Percentiles rank a stretch among this genome's conserved stretches.
phyloP scores from a whole-genome alignment of 2,797 vertebrate species.

The Lates japonicus region DNA sequence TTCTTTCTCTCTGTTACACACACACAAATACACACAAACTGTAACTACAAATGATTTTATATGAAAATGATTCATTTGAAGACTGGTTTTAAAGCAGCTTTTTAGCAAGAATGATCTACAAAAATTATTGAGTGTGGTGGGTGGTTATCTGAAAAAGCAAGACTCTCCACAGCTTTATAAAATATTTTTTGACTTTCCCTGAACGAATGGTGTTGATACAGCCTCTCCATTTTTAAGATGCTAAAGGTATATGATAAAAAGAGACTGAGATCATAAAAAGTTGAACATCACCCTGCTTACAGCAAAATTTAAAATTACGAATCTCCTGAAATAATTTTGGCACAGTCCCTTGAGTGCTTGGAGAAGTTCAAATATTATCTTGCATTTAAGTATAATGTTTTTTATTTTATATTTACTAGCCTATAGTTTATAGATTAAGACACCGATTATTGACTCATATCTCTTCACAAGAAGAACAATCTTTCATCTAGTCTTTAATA shows the following conservation, averaged over 20 bases:
- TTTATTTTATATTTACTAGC: background rate
- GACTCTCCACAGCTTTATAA: background rate
- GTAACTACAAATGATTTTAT: background rate
- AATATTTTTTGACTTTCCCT: background rate
- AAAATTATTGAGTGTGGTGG: background rate
- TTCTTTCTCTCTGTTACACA: conserved; percentile 11
- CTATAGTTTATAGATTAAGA: background rate
- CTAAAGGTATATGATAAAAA: background rate
- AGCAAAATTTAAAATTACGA: background rate
- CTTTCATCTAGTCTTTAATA: background rate
- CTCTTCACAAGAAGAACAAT: background rate
- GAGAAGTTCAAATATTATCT: background rate
- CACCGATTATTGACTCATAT: background rate
- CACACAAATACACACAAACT: conserved; percentile 17
- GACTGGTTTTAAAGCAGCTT: background rate
- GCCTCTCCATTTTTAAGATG: too few relatives aligned
- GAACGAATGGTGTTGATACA: background rate
- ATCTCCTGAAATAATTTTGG: background rate
- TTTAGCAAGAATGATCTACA: background rate
- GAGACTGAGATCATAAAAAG: background rate
- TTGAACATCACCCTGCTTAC: background rate
- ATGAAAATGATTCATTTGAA: background rate
- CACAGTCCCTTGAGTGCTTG: background rate
- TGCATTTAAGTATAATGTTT: too few relatives aligned
- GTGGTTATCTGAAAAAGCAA: background rate